Base-by-base conservation (phyloP, 2,797 vertebrate species). In the Champsocephalus gunnari region DNA sequence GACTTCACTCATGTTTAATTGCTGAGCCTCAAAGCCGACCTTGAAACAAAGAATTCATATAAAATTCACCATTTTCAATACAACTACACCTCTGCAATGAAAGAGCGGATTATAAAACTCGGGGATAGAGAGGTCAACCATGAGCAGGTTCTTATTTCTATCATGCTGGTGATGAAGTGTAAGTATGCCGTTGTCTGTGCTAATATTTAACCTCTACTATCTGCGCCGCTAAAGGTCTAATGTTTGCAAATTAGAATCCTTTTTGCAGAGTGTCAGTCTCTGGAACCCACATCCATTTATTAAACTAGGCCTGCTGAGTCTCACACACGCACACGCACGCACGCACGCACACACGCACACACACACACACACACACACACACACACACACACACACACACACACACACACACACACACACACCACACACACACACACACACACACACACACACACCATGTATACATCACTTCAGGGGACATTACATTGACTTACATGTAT, bases 281-380 rank as follows among this genome's bases (percentile, higher is more conserved):
- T 68, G 47, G 75, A 79, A 87, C n/a, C 63, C 32, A 74, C 71
- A 73, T 81, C 14, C 58, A 76, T 84, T 81, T 83, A 79, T 75
- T 73, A 82, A 73, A 80, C 59, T 12, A 5, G 65, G 74, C 71
- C 69, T 82, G 71, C 81, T 83, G 70, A 83, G 73, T 83, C 77
- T 79, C 70, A 62, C 48, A 0, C 56, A 60, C 57, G 43, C 61
- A 78, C 21, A 19, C 41, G 41, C 24, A 28, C 24, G 3, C 24
- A 50, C 61, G 75, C 21, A 24, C 41, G 41, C 11, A 49, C 3
- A 13, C 48, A 49, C 24, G 53, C 43, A 64, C n/a, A 71, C 16
- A 28, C 44, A 16, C 77, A 82, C 70, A 59, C 48, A 0, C 56
- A 56, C 61, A 50, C 61, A 75, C 21, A 24, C 41, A 2, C 21